Evolutionary conservation across 2,888 invertebrate species (phyloP).

Genomic region (Trilocha varians): DNA sequence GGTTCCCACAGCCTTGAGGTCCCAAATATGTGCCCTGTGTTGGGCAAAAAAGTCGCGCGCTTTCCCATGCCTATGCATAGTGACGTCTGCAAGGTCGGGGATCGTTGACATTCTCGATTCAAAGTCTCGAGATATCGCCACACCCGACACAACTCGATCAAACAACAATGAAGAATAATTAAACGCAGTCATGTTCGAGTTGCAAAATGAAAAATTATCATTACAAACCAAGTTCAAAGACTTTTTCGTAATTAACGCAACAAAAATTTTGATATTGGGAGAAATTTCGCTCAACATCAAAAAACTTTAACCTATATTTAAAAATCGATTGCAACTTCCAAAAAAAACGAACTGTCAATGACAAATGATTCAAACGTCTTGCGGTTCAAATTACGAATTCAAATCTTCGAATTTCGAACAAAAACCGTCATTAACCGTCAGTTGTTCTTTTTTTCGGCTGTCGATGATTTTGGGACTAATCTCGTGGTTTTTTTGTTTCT

Average conservation of each 20-base stretch:
- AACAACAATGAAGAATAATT: no score
- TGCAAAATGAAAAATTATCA: no score
- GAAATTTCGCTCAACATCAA: background rate
- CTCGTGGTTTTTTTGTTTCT: conserved; percentile 62
- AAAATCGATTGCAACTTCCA: conserved; percentile 66
- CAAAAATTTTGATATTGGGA: background rate
- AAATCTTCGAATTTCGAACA: conserved; percentile 69
- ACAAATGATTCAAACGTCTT: conserved; percentile 72
- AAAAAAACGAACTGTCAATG: conserved; percentile 67
- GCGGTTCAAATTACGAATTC: conserved; percentile 72
- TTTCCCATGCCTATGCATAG: conserved; percentile 59
- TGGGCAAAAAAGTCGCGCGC: conserved; percentile 57
- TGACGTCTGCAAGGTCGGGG: conserved; percentile 34
- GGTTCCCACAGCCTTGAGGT: conserved; percentile 67
- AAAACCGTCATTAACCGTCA: conserved; percentile 68
- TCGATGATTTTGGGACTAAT: conserved; percentile 69
- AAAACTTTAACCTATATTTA: conserved; percentile 66
- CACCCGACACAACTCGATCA: no score
- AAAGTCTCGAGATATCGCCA: no score
- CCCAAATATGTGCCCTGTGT: conserved; percentile 44
- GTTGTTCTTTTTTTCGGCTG: conserved; percentile 66
- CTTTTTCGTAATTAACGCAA: background rate
- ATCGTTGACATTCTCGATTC: conserved; percentile 1
- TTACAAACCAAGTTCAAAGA: background rate
- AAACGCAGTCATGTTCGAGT: no score